Evolutionary conservation across 2,113 vertebrate species (phyloP), one percentile per base, ranked within the genome.

Genomic region (Amazona guildingii): DNA sequence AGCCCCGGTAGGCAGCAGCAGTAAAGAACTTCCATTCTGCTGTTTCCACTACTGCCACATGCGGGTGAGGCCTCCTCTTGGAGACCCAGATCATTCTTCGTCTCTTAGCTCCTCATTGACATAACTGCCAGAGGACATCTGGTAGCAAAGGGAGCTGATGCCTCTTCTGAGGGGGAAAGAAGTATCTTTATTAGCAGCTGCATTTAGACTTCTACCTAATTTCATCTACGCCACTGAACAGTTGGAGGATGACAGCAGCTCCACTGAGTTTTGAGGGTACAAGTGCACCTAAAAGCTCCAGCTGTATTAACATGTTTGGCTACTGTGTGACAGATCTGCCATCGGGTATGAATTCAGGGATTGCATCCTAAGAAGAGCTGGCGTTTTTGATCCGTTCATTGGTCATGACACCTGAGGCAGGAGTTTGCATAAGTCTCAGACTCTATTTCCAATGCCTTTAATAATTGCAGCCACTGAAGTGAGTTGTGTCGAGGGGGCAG

Each of bases 391-490:
- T 95, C 77, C 33, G 88, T 97, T 97, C 92, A 1, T 93, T 96
- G 97, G 93, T 85, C 93, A 95, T 79, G 67, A 95, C 95, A 97
- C 97, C 97, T 96, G 96, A 97, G 96, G 97, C 97, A 89, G 77
- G 89, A 92, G 91, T 97, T 94, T 96, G 92, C 66, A 13, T 73
- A 94, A 96, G 81, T 92, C 95, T 88, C 87, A 95, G 77, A 93
- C 92, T 85, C 85, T 55, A 57, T 94, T 92, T 95, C 89, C 86
- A 74, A 82, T 13, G 77, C 95, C 89, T 97, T 85, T 92, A 90
- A 95, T 92, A 93, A 95, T 35, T 97, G 91, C 85, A 94, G 83
- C 86, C 94, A 86, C 93, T 93, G 95, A 87, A 92, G 64, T 90
- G 93, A 77, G 4, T 92, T 94, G 89, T 95, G 89, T 94, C 6